phyloP scores from a whole-genome alignment of 2,888 invertebrate genomes.

The Agriopis aurantiaria region DNA sequence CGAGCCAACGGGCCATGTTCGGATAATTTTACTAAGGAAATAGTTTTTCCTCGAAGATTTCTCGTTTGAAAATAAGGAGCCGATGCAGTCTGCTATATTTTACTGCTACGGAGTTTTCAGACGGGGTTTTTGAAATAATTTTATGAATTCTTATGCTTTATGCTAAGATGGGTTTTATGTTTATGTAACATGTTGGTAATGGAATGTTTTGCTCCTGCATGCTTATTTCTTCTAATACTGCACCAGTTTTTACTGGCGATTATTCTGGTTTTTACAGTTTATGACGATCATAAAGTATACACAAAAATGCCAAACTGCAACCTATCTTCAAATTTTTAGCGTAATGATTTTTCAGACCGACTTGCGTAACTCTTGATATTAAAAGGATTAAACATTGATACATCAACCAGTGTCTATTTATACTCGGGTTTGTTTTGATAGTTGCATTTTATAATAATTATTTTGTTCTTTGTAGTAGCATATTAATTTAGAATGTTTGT shows the following conservation, averaged over 20 bases:
- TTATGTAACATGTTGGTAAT: neutral
- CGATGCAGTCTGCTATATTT: slow-evolving; percentile 27
- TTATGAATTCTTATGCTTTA: slow-evolving; percentile 7
- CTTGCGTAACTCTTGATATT: too few species aligned
- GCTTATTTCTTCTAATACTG: neutral
- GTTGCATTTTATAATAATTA: too few species aligned
- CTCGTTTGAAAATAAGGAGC: slow-evolving; percentile 44
- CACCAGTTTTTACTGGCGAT: neutral
- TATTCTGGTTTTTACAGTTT: too few species aligned
- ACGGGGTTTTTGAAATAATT: slow-evolving; percentile 21
- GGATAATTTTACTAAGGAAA: slow-evolving; percentile 69
- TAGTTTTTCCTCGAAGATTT: slow-evolving; percentile 63
- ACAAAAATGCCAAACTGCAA: too few species aligned
- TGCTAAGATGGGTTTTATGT: slow-evolving; percentile 9
- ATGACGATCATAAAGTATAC: too few species aligned
- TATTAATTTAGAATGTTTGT: too few species aligned
- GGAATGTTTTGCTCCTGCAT: neutral
- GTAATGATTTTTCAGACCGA: too few species aligned
- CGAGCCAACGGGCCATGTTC: slow-evolving; percentile 57
- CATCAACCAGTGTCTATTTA: too few species aligned
- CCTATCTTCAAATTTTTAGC: too few species aligned
- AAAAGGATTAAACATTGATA: too few species aligned
- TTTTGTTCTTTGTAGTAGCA: too few species aligned
- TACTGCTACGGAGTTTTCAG: slow-evolving; percentile 13
- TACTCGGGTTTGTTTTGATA: too few species aligned